phyloP scores from a whole-genome alignment of 1,140 invertebrate species.

The Calephelis nemesis region DNA sequence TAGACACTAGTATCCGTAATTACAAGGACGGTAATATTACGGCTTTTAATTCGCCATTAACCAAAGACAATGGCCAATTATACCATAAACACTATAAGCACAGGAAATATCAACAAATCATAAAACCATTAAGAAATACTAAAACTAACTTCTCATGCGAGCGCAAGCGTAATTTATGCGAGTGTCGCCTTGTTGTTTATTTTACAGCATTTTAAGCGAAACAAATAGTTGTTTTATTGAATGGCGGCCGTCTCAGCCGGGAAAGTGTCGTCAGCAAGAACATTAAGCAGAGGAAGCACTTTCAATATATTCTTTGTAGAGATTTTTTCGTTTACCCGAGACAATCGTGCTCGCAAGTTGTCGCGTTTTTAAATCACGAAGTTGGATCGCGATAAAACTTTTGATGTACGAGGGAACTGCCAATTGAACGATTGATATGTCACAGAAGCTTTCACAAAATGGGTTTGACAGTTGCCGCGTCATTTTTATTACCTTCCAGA shows the following conservation, averaged over 20 bases:
- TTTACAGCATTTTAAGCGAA: constrained; percentile 16
- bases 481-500: no score
- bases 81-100: not conserved
- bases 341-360: no score
- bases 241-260: constrained; percentile 13
- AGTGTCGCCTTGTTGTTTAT: constrained; percentile 13
- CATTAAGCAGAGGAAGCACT: constrained; percentile 2
- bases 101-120: constrained; percentile 14
- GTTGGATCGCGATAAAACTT: no score
- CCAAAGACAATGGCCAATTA: not conserved
- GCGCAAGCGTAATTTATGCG: constrained; percentile 12
- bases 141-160: constrained; percentile 10
- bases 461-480: no score
- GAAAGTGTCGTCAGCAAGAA: constrained; percentile 8
- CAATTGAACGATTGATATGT: no score
- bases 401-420: no score
- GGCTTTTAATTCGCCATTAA: no score
- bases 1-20: no score
- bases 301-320: constrained; percentile 1
- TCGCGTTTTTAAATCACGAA: no score
- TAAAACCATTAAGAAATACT: constrained; percentile 17
- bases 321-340: not conserved
- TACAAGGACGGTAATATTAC: no score
- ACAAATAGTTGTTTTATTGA: constrained; percentile 17
- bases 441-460: no score